A percentile compares a stretch with the other conserved stretches of the same genome.
Evolutionary conservation across 64 coral and sea anemone genomes (phyloP).

Genomic region (Catalaphyllia jardinei): DNA sequence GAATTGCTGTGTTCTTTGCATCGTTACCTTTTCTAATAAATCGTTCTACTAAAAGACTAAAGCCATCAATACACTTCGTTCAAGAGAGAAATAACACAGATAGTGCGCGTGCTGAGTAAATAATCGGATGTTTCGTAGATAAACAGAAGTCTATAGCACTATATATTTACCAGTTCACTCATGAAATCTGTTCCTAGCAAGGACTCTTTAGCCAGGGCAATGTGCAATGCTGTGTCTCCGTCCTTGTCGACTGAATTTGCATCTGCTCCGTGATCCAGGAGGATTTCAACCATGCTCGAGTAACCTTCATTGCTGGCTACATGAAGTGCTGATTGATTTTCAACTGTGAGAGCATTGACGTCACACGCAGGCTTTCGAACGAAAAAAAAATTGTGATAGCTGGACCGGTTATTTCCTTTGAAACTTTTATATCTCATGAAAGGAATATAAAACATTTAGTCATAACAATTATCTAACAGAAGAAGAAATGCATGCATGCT

Average conservation of each 20-base stretch:
- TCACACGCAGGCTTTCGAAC: slow-evolving; percentile 20
- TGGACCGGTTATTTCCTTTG: too few species aligned
- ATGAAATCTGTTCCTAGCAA: not conserved
- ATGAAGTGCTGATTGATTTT: slow-evolving; percentile 41
- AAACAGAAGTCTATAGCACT: not conserved
- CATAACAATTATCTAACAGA: too few species aligned
- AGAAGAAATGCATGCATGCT: too few species aligned
- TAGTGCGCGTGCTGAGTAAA: too few species aligned
- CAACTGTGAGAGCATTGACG: not conserved
- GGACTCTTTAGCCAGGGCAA: slow-evolving; percentile 25
- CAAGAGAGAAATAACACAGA: too few species aligned
- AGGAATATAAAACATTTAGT: too few species aligned
- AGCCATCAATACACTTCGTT: too few species aligned
- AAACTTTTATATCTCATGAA: too few species aligned
- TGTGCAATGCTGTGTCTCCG: slow-evolving; percentile 48
- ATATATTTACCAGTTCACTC: not conserved
- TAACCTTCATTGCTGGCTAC: slow-evolving; percentile 54
- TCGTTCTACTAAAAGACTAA: too few species aligned
- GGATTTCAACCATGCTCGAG: slow-evolving; percentile 34
- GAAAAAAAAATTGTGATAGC: not conserved
- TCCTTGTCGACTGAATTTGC: slow-evolving; percentile 15
- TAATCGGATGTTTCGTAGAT: too few species aligned
- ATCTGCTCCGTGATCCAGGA: slow-evolving; percentile 46
- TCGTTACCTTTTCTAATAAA: too few species aligned
- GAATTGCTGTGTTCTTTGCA: too few species aligned